A percentile compares a stretch with the other conserved stretches of the same genome.
Conservation (phyloP, 2,888 invertebrate species). For the Corbicula japonica region DNA sequence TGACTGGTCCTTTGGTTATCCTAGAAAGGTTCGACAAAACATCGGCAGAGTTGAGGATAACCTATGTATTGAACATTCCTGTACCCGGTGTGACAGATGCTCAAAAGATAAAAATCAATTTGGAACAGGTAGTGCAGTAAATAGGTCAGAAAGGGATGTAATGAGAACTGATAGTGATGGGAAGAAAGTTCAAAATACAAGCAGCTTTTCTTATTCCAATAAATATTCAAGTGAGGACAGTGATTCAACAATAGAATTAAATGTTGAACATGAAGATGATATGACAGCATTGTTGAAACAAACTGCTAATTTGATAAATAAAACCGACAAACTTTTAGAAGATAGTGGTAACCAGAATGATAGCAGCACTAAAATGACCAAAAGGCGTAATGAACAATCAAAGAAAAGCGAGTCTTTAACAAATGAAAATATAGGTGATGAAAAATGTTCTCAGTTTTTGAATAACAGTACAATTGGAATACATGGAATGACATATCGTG, state of each 20-base stretch:
- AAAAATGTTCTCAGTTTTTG: slow-evolving; percentile 43
- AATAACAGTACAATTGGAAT: slow-evolving; percentile 42
- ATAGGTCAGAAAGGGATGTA: too few relatives aligned
- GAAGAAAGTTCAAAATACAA: too few relatives aligned
- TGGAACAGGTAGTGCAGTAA: too few relatives aligned
- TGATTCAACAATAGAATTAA: too few relatives aligned
- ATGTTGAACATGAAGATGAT: slow-evolving; percentile 32
- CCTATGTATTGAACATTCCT: background rate
- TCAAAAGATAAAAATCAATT: slow-evolving; percentile 1
- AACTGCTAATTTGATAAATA: slow-evolving; percentile 42
- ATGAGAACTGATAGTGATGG: too few relatives aligned
- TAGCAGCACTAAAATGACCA: background rate
- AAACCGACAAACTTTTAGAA: slow-evolving; percentile 35
- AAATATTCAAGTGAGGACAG: too few relatives aligned
- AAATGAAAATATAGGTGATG: too few relatives aligned
- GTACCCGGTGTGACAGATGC: background rate
- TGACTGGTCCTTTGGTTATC: slow-evolving; percentile 63
- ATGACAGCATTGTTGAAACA: slow-evolving; percentile 34
- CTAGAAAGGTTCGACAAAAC: slow-evolving; percentile 39
- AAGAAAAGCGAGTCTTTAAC: too few relatives aligned
- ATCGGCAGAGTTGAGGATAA: background rate
- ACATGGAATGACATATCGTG: slow-evolving; percentile 20
- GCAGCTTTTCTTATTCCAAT: too few relatives aligned
- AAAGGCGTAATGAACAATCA: background rate
- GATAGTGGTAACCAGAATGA: background rate